phyloP scores from a whole-genome alignment of 2,888 invertebrate genomes.

The Synanthedon vespiformis region DNA sequence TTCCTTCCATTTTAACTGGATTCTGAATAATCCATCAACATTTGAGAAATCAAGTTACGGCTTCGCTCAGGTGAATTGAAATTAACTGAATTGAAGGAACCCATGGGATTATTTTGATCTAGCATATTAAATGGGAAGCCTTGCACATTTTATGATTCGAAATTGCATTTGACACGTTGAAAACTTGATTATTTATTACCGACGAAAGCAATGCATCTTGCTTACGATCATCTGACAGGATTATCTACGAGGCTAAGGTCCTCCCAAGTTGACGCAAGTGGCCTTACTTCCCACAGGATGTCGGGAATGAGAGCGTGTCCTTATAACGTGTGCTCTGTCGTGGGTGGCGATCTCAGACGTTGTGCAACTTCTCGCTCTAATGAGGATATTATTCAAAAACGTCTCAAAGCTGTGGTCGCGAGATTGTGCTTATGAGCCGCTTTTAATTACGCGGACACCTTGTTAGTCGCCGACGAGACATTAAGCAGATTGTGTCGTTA shows the following conservation, averaged over 20 bases:
- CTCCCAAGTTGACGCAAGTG: conserved; percentile 53
- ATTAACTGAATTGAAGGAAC: no score
- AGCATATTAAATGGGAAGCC: no score
- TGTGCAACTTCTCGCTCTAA: conserved; percentile 48
- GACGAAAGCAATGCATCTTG: conserved; percentile 35
- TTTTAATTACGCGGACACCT: conserved; percentile 43
- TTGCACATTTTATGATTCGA: no score
- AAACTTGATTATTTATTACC: conserved; percentile 3
- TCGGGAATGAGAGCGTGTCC: conserved; percentile 67
- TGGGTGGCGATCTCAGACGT: conserved; percentile 49
- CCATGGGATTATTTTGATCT: no score
- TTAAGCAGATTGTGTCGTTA: conserved; percentile 32
- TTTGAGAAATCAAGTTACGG: no score
- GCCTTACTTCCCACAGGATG: conserved; percentile 62
- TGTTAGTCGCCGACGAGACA: conserved; percentile 34
- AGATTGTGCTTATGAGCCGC: conserved; percentile 25
- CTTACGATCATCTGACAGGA: conserved; percentile 44
- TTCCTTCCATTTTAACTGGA: no score
- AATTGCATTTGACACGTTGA: no score
- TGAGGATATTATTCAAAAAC: conserved; percentile 59
- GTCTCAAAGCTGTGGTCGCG: conserved; percentile 27
- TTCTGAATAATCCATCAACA: no score
- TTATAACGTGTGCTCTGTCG: conserved; percentile 52
- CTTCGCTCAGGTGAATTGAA: no score
- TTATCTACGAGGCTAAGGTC: conserved; percentile 57